Evolutionary conservation across 2,113 vertebrate genomes (phyloP).

Genomic region (Neotragus pygmaeus): DNA sequence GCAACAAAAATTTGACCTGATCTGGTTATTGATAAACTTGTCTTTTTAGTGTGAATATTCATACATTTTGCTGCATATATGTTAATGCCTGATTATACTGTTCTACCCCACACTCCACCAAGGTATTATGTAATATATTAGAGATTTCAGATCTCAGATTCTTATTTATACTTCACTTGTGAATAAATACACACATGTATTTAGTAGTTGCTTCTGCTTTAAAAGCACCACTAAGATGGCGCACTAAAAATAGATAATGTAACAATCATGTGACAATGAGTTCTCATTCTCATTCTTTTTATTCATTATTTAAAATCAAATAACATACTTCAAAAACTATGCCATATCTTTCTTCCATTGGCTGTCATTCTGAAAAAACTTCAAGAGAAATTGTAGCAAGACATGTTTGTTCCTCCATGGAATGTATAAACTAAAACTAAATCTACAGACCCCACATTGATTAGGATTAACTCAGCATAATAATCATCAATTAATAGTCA

Average conservation of each 20-base stretch:
- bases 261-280: not conserved
- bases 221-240: not conserved
- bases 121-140: not conserved
- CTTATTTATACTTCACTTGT: not conserved
- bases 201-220: slow-evolving; percentile 26
- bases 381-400: not conserved
- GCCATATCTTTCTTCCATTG: not conserved
- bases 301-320: slow-evolving; percentile 51
- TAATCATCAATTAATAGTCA: not conserved
- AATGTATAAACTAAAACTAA: slow-evolving; percentile 34
- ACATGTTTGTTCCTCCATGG: slow-evolving; percentile 27
- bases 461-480: slow-evolving; percentile 32
- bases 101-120: not conserved
- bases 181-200: not conserved
- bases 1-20: not conserved
- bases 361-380: slow-evolving; percentile 10
- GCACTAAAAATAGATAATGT: not conserved
- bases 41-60: not conserved
- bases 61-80: not conserved
- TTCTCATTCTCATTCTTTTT: slow-evolving; percentile 42
- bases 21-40: not conserved
- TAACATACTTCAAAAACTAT: slow-evolving; percentile 25
- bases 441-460: not conserved
- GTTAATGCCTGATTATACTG: not conserved
- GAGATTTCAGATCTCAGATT: not conserved